These are phyloP conservation scores for Nyctalus aviator DNA, from an alignment of 2,797 vertebrate species.

Conservation along the genomic window DNA sequence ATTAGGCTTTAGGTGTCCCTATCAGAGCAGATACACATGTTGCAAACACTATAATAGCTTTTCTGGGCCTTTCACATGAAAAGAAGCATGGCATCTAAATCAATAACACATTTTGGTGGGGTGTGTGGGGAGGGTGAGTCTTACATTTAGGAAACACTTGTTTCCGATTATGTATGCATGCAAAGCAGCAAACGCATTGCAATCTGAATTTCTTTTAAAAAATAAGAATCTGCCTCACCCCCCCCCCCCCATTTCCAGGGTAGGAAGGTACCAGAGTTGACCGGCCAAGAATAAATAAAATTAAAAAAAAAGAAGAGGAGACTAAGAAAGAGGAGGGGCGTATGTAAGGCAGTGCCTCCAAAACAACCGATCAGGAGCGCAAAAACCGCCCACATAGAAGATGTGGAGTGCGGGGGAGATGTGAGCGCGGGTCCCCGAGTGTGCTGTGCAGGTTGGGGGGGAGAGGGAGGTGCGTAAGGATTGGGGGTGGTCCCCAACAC, in stretches of 20 bases:
- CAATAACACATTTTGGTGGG: not conserved
- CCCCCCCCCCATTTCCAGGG: not conserved
- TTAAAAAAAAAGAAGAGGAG: not conserved
- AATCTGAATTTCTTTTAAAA: conserved; percentile 43
- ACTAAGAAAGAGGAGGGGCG: not conserved
- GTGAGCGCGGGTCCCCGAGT: not conserved
- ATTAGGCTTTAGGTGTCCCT: not conserved
- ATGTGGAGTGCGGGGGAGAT: not conserved
- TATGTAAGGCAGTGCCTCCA: not conserved
- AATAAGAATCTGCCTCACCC: conserved; percentile 46
- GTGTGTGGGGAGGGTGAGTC: not conserved
- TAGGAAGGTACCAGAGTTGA: conserved; percentile 13
- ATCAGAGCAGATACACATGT: not conserved
- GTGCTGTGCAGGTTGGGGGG: not conserved
- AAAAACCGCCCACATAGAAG: not conserved
- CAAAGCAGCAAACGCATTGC: not conserved
- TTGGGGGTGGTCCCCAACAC: not conserved
- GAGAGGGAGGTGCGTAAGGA: too few relatives aligned
- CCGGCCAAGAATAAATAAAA: conserved; percentile 13
- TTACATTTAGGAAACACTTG: conserved; percentile 30
- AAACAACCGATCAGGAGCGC: not conserved
- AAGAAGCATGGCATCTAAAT: not conserved
- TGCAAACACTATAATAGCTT: not conserved
- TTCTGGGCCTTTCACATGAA: not conserved
- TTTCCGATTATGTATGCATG: not conserved